Evolutionary conservation across 1,140 invertebrate genomes (phyloP).

Genomic region (Antheraea pernyi): DNA sequence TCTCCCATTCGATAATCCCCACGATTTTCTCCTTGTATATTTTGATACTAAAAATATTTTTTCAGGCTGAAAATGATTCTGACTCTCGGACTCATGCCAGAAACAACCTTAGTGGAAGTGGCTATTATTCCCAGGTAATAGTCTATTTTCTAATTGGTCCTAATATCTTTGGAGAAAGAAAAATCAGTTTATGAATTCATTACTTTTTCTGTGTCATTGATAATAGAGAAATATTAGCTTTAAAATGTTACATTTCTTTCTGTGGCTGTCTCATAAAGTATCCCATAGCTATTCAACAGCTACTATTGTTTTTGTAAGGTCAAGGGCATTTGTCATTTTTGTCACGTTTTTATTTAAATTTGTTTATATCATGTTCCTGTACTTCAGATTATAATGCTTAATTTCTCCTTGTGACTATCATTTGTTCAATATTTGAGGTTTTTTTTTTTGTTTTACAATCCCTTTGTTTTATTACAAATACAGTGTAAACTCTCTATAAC

Average conservation of each 20-base stretch:
- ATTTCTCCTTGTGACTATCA: no score
- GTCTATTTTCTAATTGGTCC: neutral
- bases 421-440: no score
- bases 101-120: constrained; percentile 59
- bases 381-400: no score
- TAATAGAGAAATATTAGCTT: neutral
- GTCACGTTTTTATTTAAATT: neutral
- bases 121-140: constrained; percentile 70
- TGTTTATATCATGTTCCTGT: no score
- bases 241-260: neutral
- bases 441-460: no score
- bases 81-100: constrained; percentile 63
- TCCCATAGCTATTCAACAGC: neutral
- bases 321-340: neutral
- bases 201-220: no score
- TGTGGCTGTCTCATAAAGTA: neutral
- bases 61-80: constrained; percentile 73
- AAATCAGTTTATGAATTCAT: no score
- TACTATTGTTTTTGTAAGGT: neutral
- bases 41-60: constrained; percentile 34
- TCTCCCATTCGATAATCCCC: constrained; percentile 24
- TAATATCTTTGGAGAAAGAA: neutral
- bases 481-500: no score
- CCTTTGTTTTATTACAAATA: no score
- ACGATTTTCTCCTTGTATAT: constrained; percentile 26